These are phyloP conservation scores for Heliconius sara DNA, from an alignment of 2,888 invertebrate genomes.

Conservation along the genomic window DNA sequence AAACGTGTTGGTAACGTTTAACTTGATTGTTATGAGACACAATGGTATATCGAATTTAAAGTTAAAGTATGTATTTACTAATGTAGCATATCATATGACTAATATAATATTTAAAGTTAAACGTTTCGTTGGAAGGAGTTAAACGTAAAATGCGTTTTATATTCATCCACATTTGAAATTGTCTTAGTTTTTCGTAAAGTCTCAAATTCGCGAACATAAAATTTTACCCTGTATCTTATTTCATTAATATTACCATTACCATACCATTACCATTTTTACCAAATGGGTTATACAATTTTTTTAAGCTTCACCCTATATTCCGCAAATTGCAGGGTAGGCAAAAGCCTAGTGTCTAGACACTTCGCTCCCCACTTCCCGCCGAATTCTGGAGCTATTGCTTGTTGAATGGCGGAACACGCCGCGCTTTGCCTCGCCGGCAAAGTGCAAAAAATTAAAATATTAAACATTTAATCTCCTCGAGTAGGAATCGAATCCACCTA, in stretches of 20 bases:
- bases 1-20: slow-evolving; percentile 18
- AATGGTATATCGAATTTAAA: not conserved
- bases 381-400: too few relatives aligned
- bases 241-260: not conserved
- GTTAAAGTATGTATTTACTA: not conserved
- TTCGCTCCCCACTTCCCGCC: too few relatives aligned
- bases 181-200: not conserved
- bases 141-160: not conserved
- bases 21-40: not conserved
- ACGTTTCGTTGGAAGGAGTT: not conserved
- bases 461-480: too few relatives aligned
- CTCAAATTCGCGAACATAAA: not conserved
- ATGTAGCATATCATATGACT: not conserved
- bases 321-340: too few relatives aligned
- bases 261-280: not conserved
- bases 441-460: too few relatives aligned
- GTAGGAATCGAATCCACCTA: too few relatives aligned
- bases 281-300: not conserved
- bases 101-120: not conserved
- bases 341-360: too few relatives aligned
- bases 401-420: too few relatives aligned
- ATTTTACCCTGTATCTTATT: not conserved
- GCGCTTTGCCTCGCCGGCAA: too few relatives aligned
- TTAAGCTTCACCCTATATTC: too few relatives aligned
- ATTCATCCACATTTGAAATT: not conserved